A percentile compares a stretch with the other conserved stretches of the same genome.
phyloP scores from a whole-genome alignment of 2,888 invertebrate species.

The Megamerina dolium region DNA sequence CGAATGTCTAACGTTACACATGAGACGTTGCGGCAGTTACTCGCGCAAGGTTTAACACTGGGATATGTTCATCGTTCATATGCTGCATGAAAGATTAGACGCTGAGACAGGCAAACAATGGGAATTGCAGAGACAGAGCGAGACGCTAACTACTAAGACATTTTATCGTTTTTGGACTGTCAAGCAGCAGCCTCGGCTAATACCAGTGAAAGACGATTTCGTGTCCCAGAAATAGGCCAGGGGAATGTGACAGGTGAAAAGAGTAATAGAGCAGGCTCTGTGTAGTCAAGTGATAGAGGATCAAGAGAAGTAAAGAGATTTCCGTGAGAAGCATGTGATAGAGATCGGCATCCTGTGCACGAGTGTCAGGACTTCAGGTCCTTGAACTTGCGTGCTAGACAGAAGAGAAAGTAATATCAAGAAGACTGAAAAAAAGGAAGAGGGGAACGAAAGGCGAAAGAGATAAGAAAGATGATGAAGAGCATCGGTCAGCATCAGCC shows the following conservation, averaged over 20 bases:
- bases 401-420: not conserved
- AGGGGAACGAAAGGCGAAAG: not conserved
- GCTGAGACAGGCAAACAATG: not conserved
- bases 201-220: too few species aligned
- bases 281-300: too few species aligned
- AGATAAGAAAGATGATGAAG: not conserved
- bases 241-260: too few species aligned
- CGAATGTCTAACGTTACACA: not conserved
- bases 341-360: too few species aligned
- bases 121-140: not conserved
- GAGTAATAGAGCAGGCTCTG: too few species aligned
- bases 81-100: slow-evolving; percentile 1
- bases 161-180: not conserved
- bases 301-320: too few species aligned
- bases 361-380: too few species aligned
- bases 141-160: not conserved
- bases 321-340: too few species aligned
- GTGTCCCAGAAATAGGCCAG: too few species aligned
- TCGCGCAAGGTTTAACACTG: not conserved
- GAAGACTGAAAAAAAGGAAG: not conserved
- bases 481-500: not conserved
- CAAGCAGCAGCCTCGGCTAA: not conserved
- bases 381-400: too few species aligned
- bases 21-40: not conserved
- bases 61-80: slow-evolving; percentile 1